A percentile compares a stretch with the other conserved stretches of the same genome.
phyloP scores from a whole-genome alignment of 2,797 vertebrate species.

The Hydrocynus forskahlii region DNA sequence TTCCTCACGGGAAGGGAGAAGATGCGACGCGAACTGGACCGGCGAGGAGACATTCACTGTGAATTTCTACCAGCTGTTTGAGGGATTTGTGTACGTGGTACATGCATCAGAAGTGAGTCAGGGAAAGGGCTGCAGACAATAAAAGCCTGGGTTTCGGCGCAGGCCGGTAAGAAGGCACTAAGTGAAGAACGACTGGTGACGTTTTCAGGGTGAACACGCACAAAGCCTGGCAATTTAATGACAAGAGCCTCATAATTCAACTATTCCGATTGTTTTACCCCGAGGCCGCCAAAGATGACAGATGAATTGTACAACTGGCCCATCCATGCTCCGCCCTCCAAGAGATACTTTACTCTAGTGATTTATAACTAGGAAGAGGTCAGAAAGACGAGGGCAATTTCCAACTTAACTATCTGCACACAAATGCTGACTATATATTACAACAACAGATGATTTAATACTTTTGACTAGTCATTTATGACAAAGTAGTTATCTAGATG shows the following conservation, averaged over 20 bases:
- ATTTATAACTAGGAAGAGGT: no score
- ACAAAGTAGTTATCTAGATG: no score
- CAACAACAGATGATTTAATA: no score
- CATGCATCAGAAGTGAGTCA: neutral
- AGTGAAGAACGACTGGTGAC: slow-evolving; percentile 20
- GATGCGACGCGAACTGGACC: neutral
- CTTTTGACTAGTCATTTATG: no score
- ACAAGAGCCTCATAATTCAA: neutral
- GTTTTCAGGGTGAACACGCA: slow-evolving; percentile 20
- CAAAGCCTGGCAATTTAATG: slow-evolving; percentile 9
- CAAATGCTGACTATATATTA: no score
- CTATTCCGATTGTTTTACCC: neutral
- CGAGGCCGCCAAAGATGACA: no score
- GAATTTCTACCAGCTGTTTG: slow-evolving; percentile 4
- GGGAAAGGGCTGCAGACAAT: neutral
- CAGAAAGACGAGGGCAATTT: no score
- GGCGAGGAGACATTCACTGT: neutral
- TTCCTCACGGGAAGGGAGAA: neutral
- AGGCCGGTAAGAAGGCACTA: slow-evolving; percentile 39
- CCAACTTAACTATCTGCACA: no score
- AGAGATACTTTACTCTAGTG: no score
- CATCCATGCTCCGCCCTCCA: no score
- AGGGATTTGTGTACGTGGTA: neutral
- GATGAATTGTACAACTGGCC: no score
- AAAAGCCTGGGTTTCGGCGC: slow-evolving; percentile 6